Base-by-base conservation (phyloP, 1,140 invertebrate species). In the Arion vulgaris region DNA sequence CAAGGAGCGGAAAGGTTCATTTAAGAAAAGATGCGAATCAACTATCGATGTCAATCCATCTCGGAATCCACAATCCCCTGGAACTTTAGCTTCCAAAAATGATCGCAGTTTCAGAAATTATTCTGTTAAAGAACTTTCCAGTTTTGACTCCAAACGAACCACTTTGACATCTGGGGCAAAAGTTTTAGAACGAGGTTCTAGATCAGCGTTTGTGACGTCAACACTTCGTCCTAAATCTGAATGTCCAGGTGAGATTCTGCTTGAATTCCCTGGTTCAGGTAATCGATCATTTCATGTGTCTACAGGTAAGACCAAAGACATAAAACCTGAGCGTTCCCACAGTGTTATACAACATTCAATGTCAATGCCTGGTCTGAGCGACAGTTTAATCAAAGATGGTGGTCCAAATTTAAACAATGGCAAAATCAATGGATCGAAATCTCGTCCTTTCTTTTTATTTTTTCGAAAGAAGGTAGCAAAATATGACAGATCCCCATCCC, bases 401-500 rank as follows among this genome's bases (percentile, higher is more conserved):
- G 26, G 53, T 39, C 26, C 53, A n/a, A 9, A 23, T 45, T 66
- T 39, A 17, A 36, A 32, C 1, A 32, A 68, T 45, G 38, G 34
- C 13, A 34, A 36, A 38, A n/a, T 36, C 5, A 57, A 1, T 17
- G 49, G 66, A 32, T 32, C 41, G 19, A 78, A 9, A 9, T 5
- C 53, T 39, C 53, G 76, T n/a, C 15, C 53, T 15, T 66, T 78
- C 13, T 78, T 62, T 36, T 23, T 38, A 11, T n/a, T 78, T 38
- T 78, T 78, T 26, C 13, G 57, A 39, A 51, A 41, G 23, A 78
- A 78, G 76, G 66, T 39, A 28, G 15, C 51, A 4, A 41, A 68
- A 7, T 23, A 78, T 34, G 57, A 78, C 53, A 78, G 62, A 38
- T 62, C 51, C 15, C 51, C 53, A 26, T 66, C 76, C 32, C 76